Conservation (phyloP, 2,888 invertebrate species). For the Calameuta pallipes region DNA sequence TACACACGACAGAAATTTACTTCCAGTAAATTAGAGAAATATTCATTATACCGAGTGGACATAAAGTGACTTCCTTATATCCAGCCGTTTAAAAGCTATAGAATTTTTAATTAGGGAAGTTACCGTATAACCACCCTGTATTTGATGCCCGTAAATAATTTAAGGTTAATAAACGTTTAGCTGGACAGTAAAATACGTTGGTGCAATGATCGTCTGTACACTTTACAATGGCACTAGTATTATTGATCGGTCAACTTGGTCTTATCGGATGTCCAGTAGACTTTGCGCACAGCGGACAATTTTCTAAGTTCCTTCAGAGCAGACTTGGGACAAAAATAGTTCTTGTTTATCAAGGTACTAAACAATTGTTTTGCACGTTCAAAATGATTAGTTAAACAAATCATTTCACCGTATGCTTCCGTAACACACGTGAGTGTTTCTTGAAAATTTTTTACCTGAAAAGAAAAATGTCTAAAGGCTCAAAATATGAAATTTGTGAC, state of each 20-base stretch:
- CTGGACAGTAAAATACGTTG: background rate
- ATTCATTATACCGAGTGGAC: background rate
- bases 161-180: background rate
- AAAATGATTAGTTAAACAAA: background rate
- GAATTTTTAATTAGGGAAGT: no score
- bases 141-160: background rate
- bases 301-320: background rate
- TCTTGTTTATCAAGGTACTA: background rate
- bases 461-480: background rate
- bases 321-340: background rate
- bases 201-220: background rate
- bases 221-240: background rate
- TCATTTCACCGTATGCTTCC: background rate
- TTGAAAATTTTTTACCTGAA: background rate
- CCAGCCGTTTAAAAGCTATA: no score
- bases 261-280: background rate
- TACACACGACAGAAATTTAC: background rate
- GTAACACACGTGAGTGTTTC: background rate
- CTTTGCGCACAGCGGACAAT: background rate
- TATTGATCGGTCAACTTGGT: background rate
- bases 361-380: background rate
- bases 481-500: background rate
- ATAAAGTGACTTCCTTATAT: background rate
- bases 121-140: background rate
- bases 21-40: background rate